Base-by-base conservation (phyloP, 2,113 vertebrate species). In the Cyprinodon brontotheroides region DNA sequence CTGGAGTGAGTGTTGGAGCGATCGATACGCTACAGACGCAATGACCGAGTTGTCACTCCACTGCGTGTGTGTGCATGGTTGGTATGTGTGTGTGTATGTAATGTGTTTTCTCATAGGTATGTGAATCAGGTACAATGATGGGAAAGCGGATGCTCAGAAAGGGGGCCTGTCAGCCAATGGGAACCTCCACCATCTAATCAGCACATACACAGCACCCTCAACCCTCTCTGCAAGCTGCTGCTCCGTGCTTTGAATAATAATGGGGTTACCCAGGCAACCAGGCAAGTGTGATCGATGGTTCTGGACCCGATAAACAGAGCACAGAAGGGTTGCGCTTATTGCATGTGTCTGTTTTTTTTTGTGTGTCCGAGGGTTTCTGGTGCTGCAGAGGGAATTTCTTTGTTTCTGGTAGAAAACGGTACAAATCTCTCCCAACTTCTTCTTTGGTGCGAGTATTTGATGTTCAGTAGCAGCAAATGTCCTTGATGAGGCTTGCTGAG, bases 221-320 rank as follows among this genome's bases (percentile, higher is more conserved):
- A 65, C 69, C 70, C 68, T 80, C 86, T 70, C 77, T 89, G 89
- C 79, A 80, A 88, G 90, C 88, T 79, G 41, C 69, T 80, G 78
- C 87, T 86, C 72, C 87, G 89, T 93, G 91, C 87, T 86, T 86
- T 90, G 92, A 93, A 93, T 93, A 92, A 87, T 92, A 92, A 92
- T 61, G 7, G 85, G 89, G 91, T 92, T 93, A 91, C 92, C 91
- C 75, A 68, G 91, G 91, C 89, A 93, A 93, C 92, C 81, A 81
- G 75, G 82, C 83, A 65, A 40, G 77, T 82, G 88, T 92, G 90
- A 92, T 90, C 81, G 83, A 91, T 92, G 90, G 82, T 70, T 81
- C 78, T 60, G 79, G 83, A 77, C 77, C 83, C 87, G 87, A 91
- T 92, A 92, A 93, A 90, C 86, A 87, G 83, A 85, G 82, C 86